Evolutionary conservation across 2,888 invertebrate genomes (phyloP).

Genomic region (Lasioglossum calceatum): DNA sequence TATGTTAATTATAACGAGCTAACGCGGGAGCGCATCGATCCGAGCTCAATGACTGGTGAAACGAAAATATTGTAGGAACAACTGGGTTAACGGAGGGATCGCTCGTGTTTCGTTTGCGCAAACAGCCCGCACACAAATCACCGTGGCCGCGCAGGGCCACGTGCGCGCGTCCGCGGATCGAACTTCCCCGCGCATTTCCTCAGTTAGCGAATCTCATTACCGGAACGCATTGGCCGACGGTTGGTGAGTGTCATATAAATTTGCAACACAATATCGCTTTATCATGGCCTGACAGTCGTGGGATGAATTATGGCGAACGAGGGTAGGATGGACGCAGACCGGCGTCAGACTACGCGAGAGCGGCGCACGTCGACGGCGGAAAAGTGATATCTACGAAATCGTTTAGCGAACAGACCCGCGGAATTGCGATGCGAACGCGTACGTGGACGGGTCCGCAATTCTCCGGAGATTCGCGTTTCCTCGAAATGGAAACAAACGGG

Average conservation of each 20-base stretch:
- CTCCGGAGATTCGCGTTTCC: not conserved
- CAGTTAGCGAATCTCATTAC: constrained; percentile 69
- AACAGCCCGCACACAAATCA: constrained; percentile 39
- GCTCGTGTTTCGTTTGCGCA: not conserved
- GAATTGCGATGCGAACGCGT: constrained; percentile 46
- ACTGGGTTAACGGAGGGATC: not conserved
- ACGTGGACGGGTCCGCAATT: not conserved
- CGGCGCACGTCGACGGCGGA: constrained; percentile 42
- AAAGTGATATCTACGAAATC: constrained; percentile 64
- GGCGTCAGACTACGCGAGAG: constrained; percentile 51
- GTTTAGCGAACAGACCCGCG: constrained; percentile 36
- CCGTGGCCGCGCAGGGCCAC: not conserved
- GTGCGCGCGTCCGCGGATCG: constrained; percentile 33
- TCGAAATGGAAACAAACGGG: not conserved
- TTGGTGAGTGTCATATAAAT: constrained; percentile 68
- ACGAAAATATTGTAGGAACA: not conserved
- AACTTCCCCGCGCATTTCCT: constrained; percentile 55
- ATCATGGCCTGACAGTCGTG: constrained; percentile 66
- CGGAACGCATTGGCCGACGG: constrained; percentile 63
- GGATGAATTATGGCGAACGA: constrained; percentile 63
- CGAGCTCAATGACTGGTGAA: not conserved
- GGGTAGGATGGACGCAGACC: constrained; percentile 29
- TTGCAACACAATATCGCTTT: constrained; percentile 73
- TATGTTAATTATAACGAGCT: not conserved
- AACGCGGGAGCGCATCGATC: not conserved